Conservation (phyloP, 2,113 vertebrate species). For the Scatophagus argus region DNA sequence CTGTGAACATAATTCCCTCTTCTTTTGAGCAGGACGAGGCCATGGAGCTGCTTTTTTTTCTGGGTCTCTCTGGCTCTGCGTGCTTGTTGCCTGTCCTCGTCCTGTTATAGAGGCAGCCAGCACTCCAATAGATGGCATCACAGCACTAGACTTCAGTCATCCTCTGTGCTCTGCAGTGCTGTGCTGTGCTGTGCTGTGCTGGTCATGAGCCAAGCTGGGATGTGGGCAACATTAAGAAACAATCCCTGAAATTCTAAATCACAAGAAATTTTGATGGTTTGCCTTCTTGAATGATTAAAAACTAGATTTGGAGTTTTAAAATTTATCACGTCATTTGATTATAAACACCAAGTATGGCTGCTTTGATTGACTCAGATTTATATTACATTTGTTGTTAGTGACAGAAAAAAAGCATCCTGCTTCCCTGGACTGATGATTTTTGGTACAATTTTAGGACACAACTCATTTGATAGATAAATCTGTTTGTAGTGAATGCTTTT, state of each 20-base stretch:
- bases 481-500: not conserved
- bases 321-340: not conserved
- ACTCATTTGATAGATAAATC: not conserved
- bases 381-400: slow-evolving; percentile 5
- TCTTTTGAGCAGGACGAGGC: slow-evolving; percentile 1
- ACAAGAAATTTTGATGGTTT: not conserved
- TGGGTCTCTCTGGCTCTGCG: not conserved
- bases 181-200: slow-evolving; percentile 6
- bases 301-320: not conserved
- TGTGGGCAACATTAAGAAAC: slow-evolving; percentile 10
- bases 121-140: slow-evolving; percentile 99
- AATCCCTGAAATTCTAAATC: not conserved
- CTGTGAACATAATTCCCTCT: not conserved
- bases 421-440: not conserved
- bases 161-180: slow-evolving; percentile 4
- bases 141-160: slow-evolving; percentile 91
- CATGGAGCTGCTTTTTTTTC: slow-evolving; percentile 21
- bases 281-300: not conserved
- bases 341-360: not conserved
- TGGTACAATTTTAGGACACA: not conserved
- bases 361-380: slow-evolving; percentile 11
- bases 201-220: slow-evolving; percentile 15
- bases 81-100: slow-evolving; percentile 1
- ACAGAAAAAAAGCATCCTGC: not conserved
- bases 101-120: slow-evolving; percentile 77